phyloP scores from a whole-genome alignment of 2,888 invertebrate species.

The Temnothorax rugatulus region DNA sequence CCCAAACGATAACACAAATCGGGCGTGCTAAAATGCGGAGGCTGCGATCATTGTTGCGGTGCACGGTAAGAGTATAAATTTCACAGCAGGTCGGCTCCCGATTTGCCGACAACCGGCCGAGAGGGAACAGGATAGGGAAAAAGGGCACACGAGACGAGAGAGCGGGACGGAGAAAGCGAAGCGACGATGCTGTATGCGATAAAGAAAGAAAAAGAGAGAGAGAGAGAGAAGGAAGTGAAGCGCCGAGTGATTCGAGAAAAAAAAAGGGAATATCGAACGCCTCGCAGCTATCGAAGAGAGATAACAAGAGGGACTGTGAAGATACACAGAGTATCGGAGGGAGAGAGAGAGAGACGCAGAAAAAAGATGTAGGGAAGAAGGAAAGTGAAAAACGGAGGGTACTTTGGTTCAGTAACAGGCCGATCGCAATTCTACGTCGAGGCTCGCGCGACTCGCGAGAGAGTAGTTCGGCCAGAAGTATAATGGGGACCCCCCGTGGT shows the following conservation, averaged over 20 bases:
- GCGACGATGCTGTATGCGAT: constrained; percentile 16
- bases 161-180: constrained; percentile 16
- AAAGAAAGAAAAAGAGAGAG: background rate
- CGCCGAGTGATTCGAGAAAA: constrained; percentile 37
- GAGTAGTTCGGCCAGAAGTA: constrained; percentile 74
- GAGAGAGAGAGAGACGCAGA: constrained; percentile 34
- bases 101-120: constrained; percentile 55
- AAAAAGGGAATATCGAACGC: constrained; percentile 48
- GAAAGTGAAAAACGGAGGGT: constrained; percentile 43
- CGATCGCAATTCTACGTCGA: constrained; percentile 69
- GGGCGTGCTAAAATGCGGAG: constrained; percentile 72
- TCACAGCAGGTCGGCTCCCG: constrained; percentile 75
- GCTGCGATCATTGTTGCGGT: constrained; percentile 75
- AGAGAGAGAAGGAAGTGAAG: constrained; percentile 16
- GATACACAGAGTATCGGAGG: background rate
- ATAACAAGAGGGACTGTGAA: constrained; percentile 30
- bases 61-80: constrained; percentile 75
- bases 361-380: constrained; percentile 35
- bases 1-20: constrained; percentile 69
- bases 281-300: constrained; percentile 44
- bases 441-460: constrained; percentile 73
- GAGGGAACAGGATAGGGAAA: constrained; percentile 29
- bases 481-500: constrained; percentile 85
- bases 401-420: constrained; percentile 53
- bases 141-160: constrained; percentile 18